Evolutionary conservation across 2,888 invertebrate genomes (phyloP), one percentile per base, ranked within the genome.

Genomic region (Temnothorax ravouxi): DNA sequence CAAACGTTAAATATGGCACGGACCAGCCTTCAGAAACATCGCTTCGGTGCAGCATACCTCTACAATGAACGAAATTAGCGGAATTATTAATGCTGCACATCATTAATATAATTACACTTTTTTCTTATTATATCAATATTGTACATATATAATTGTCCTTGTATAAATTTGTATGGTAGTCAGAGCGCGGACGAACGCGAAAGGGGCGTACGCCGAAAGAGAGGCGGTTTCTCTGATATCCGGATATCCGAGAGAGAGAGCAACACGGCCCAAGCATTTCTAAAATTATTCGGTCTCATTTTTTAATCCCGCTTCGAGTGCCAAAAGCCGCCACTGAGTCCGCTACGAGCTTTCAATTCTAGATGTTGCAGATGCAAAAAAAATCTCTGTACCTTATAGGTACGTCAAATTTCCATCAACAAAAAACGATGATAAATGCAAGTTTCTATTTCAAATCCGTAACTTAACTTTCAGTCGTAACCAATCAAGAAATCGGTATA

Each of bases 1-100:
- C 95, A 47, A 98, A 98, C 0, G 34, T 34, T 34, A 96, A 96
- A 95, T 99, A 99, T 0, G 98, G 97, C 0, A 98, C 88, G 91
- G 97, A 97, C 96, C 97, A 98, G 11, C 93, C 93, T 54, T 89
- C 86, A 15, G 94, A 93, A 15, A 94, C 88, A 0, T 94, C 91
- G 83, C 93, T 95, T 83, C 94, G 95, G 93, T 97, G 97, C 34
- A 97, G 80, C 0, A 95, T 61, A 44, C 59, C 18, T 52, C 84
- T 87, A 52, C 61, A 81, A 84, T 25, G 50, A 80, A 41, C 41
- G 2, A 41, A 41, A 34, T 1, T 9, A 41, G 41, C 41, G 41
- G 41, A 4, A 44, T 64, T 41, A 41, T 64, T 64, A 61, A 29
- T 2, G 9, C 41, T 41, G 41, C 4, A 29, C 41, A 29, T 13